phyloP scores from a whole-genome alignment of 1,140 invertebrate genomes.

The Chironomus striatipennis region DNA sequence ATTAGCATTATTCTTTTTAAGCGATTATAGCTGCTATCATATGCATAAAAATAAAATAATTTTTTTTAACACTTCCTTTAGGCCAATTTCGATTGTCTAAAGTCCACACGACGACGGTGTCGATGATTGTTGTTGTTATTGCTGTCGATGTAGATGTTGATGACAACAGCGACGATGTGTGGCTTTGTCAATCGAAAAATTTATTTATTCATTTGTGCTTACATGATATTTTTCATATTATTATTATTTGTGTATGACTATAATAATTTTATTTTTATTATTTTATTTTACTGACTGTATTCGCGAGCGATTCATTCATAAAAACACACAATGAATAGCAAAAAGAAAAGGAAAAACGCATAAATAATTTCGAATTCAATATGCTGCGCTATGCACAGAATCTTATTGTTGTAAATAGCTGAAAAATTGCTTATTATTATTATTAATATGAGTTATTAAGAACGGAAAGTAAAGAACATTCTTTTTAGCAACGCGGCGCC shows the following conservation, averaged over 20 bases:
- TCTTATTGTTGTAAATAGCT: no score
- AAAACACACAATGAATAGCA: no score
- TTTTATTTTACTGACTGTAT: no score
- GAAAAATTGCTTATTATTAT: no score
- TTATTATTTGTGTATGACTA: no score
- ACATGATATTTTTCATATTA: slow-evolving; percentile 10
- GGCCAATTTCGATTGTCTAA: slow-evolving; percentile 6
- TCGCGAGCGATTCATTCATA: no score
- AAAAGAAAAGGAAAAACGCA: no score
- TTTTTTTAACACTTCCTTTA: slow-evolving; percentile 1
- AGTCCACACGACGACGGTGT: slow-evolving; percentile 1
- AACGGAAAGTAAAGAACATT: slow-evolving; percentile 11
- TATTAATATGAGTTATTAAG: slow-evolving; percentile 4
- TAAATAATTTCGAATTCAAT: no score
- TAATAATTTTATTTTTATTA: no score
- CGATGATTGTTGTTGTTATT: neutral
- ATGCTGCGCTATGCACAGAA: neutral
- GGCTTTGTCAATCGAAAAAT: neutral
- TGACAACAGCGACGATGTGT: slow-evolving; percentile 11
- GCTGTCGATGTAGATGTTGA: neutral
- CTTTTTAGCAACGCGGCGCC: neutral
- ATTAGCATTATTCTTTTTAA: slow-evolving; percentile 1
- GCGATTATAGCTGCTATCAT: neutral
- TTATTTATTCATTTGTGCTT: neutral
- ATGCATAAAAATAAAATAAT: neutral